These are phyloP conservation scores for Acanthaster planci DNA, from an alignment of 35 echinoderm and acorn worm species.

Conservation along the genomic window DNA sequence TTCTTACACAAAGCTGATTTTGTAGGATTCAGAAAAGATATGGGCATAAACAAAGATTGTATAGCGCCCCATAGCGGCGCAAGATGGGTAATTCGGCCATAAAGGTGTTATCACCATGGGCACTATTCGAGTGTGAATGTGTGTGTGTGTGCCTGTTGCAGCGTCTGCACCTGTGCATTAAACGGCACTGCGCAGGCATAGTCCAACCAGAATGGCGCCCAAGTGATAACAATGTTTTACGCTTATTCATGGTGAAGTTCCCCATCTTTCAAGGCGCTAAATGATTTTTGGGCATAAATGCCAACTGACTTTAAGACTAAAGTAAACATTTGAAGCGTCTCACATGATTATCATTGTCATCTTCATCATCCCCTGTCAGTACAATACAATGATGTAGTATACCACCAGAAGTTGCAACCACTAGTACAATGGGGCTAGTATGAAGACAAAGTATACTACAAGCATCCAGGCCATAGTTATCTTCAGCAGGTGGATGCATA, in stretches of 20 bases:
- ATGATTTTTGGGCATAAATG: background rate
- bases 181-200: too few relatives aligned
- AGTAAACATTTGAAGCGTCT: background rate
- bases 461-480: constrained; percentile 98
- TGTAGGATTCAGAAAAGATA: too few relatives aligned
- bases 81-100: background rate
- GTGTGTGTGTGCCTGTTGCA: too few relatives aligned
- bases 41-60: background rate
- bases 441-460: constrained; percentile 82
- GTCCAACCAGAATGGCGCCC: too few relatives aligned
- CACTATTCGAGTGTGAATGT: too few relatives aligned
- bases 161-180: too few relatives aligned
- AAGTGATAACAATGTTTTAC: too few relatives aligned
- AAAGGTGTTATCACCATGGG: too few relatives aligned
- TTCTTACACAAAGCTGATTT: too few relatives aligned
- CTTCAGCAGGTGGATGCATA: constrained; percentile 97
- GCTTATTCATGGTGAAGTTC: too few relatives aligned
- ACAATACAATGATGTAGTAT: constrained; percentile 88
- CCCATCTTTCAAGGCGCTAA: background rate
- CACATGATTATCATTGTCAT: constrained; percentile 27
- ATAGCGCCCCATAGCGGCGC: background rate
- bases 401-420: constrained; percentile 85
- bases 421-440: constrained; percentile 75
- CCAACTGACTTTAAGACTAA: too few relatives aligned
- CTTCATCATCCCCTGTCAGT: constrained; percentile 59